A percentile compares a stretch with the other conserved stretches of the same genome.
Evolutionary conservation across 1,140 invertebrate species (phyloP).

Genomic region (Heliconius hewitsoni): DNA sequence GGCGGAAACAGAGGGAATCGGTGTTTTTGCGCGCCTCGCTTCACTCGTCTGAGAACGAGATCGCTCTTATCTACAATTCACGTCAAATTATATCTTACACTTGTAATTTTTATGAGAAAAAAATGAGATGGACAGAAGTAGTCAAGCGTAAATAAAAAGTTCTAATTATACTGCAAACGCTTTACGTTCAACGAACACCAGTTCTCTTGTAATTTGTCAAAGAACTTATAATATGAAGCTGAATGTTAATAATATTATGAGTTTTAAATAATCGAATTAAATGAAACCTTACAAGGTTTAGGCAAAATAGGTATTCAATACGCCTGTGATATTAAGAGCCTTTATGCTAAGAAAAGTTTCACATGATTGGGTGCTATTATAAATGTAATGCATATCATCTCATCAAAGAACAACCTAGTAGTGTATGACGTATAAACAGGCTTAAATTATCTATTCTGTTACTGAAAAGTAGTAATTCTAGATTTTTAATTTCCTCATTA

Average conservation of each 20-base stretch:
- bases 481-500: not conserved
- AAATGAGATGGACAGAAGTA: constrained; percentile 16
- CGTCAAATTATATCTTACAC: constrained; percentile 52
- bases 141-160: not conserved
- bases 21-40: constrained; percentile 61
- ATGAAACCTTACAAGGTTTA: constrained; percentile 23
- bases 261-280: constrained; percentile 26
- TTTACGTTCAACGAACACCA: not conserved
- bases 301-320: constrained; percentile 16
- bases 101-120: constrained; percentile 33
- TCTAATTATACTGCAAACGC: not conserved
- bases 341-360: constrained; percentile 16
- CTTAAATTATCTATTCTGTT: not conserved
- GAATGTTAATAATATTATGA: constrained; percentile 19
- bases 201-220: not conserved
- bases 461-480: not conserved
- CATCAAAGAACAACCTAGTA: constrained; percentile 5
- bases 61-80: constrained; percentile 53
- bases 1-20: constrained; percentile 65
- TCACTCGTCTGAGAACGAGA: constrained; percentile 63
- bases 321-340: constrained; percentile 1
- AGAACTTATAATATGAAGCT: not conserved
- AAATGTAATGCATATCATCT: constrained; percentile 10
- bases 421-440: not conserved
- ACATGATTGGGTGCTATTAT: constrained; percentile 27